Base-by-base conservation (phyloP, 2,797 vertebrate genomes). In the Setipinna tenuifilis region DNA sequence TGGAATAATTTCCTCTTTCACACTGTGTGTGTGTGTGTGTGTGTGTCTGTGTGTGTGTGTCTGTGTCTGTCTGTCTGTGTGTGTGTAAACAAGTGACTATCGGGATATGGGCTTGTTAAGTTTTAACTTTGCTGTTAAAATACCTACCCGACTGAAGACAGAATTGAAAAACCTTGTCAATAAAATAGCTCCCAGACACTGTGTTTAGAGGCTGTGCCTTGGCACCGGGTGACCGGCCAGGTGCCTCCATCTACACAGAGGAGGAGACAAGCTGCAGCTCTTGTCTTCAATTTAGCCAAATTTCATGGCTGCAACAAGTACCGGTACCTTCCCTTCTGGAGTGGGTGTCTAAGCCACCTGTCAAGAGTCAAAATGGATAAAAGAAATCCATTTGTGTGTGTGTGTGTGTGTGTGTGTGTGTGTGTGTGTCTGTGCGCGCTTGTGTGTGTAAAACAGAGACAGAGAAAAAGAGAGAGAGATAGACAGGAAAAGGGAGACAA, bases 361-460 rank as follows among this genome's bases (percentile, higher is more conserved):
- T 75, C 68, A 75, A 75, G 65, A 17, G 28, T 11, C 62, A 10
- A 23, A 61, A 31, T 75, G 68, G 28, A 41, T 75, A 6, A 75
- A 75, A 75, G 68, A 35, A 16, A 2, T n/a, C n/a, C n/a, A n/a
- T n/a, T 58, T 0, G 17, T 58, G 57, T 58, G 57, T 57, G 61
- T 81, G 83, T 46, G 54, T 7, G 35, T 81, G 21, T 84, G 11
- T 17, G 54, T 61, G 68, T 80, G 83, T 59, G 50, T 84, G 61
- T 46, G n/a, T 59, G 25, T 85, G 71, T 61, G 54, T 59, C 23
- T 58, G 46, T 84, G 83, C 41, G 68, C 41, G 83, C 44, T n/a
- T 35, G 83, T 68, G 59, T 83, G 50, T 54, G 50, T 54, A 7
- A 10, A 7, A 54, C 2, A 14, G 50, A 54, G 14, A 10, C 2